Evolutionary conservation across 2,113 vertebrate genomes (phyloP).

Genomic region (Colossoma macropomum): DNA sequence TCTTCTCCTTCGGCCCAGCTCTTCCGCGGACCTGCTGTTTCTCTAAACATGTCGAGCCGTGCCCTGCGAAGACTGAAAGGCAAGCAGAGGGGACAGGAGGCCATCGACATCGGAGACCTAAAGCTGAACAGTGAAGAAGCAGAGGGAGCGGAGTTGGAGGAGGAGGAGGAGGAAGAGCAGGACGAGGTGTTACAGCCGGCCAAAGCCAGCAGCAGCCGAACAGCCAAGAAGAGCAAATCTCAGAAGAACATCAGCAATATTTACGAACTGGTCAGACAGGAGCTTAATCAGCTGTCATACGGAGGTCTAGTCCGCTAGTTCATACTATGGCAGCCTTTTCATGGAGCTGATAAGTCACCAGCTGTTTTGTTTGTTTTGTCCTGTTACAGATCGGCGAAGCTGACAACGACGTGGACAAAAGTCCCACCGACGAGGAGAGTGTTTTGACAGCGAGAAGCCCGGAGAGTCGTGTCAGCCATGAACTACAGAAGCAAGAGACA

Average conservation of each 20-base stretch:
- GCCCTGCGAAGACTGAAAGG: conserved; percentile 88
- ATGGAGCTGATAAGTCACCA: not conserved
- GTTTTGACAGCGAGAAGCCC: not conserved
- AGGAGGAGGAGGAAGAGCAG: conserved; percentile 34
- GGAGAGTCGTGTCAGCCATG: conserved; percentile 36
- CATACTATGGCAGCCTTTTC: not conserved
- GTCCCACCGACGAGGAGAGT: conserved; percentile 60
- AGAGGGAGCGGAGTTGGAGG: conserved; percentile 60
- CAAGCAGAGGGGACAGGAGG: conserved; percentile 89
- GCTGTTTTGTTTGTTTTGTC: not conserved
- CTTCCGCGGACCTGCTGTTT: not conserved
- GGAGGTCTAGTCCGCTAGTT: not conserved
- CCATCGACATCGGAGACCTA: conserved; percentile 72
- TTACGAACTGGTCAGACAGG: conserved; percentile 80
- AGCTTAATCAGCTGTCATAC: not conserved
- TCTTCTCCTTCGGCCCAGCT: not conserved
- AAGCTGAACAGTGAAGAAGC: conserved; percentile 60
- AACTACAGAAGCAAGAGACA: conserved; percentile 37
- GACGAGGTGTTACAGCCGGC: conserved; percentile 50
- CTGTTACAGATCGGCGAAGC: conserved; percentile 72
- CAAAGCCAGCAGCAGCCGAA: conserved; percentile 58
- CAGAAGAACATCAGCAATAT: conserved; percentile 83
- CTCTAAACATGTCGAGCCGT: conserved; percentile 84
- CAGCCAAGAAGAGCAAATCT: conserved; percentile 73
- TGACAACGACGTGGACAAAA: conserved; percentile 68